These are phyloP conservation scores for Echiichthys vipera DNA, from an alignment of 2,797 vertebrate genomes.

Conservation along the genomic window DNA sequence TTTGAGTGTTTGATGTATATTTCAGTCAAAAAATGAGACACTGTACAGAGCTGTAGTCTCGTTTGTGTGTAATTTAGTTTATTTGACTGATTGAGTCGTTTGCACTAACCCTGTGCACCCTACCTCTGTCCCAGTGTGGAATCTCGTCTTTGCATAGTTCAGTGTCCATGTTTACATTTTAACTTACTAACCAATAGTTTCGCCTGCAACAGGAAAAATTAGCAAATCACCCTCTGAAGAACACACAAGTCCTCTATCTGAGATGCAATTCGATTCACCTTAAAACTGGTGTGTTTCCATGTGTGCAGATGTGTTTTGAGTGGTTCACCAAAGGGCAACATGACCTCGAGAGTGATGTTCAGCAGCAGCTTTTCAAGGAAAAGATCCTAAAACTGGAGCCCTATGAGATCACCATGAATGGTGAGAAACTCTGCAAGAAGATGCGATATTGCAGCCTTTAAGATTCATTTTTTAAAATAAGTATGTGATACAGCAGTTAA, in stretches of 20 bases:
- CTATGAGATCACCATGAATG: constrained; percentile 99
- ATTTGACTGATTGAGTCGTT: neutral
- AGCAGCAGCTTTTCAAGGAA: constrained; percentile 99
- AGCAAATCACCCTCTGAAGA: neutral
- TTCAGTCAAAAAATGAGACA: neutral
- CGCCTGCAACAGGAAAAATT: neutral
- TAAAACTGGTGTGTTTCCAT: neutral
- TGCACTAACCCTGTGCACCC: neutral
- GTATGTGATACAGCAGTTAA: neutral
- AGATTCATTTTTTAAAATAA: too few relatives aligned
- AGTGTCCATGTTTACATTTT: neutral
- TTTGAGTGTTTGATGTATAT: neutral
- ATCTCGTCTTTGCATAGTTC: neutral
- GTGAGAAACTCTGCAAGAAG: constrained; percentile 75
- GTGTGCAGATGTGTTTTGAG: constrained; percentile 96
- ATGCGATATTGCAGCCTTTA: too few relatives aligned
- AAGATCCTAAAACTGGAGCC: constrained; percentile 98
- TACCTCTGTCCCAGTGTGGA: neutral
- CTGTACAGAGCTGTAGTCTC: neutral
- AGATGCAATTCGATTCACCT: neutral
- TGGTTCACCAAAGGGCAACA: constrained; percentile 99
- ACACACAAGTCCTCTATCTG: neutral
- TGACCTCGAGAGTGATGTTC: constrained; percentile 97
- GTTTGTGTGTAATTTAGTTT: neutral
- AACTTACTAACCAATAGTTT: neutral